Conservation (phyloP, 2,797 vertebrate species). For the Vultur gryphus region DNA sequence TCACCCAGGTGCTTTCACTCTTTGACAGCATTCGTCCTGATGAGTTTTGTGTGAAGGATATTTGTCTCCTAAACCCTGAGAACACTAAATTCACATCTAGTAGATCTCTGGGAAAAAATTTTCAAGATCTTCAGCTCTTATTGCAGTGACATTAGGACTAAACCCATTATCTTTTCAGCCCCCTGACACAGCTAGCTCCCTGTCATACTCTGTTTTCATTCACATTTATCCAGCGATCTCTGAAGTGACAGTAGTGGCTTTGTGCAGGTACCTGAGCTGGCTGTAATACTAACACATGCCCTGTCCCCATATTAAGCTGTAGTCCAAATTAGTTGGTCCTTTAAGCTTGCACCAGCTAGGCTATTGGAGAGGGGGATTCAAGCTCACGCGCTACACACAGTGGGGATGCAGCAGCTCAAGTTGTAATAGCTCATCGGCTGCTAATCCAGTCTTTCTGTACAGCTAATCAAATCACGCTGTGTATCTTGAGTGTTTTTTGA, state of each 20-base stretch:
- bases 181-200: background rate
- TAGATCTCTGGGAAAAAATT: background rate
- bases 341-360: background rate
- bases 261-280: background rate
- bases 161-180: background rate
- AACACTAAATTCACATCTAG: background rate
- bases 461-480: background rate
- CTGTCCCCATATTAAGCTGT: background rate
- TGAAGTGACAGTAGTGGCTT: background rate
- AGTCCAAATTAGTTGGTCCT: background rate
- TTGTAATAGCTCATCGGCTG: background rate
- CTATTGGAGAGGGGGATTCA: background rate
- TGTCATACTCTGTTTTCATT: background rate
- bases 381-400: background rate
- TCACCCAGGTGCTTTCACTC: background rate
- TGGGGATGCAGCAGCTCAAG: background rate
- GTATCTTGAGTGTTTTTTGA: background rate
- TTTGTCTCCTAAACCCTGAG: background rate
- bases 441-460: background rate
- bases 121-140: background rate
- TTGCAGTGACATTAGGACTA: background rate
- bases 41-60: background rate
- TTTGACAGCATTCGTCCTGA: background rate
- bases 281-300: background rate
- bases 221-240: background rate